Percentiles rank a stretch among this genome's conserved stretches.
phyloP scores from a whole-genome alignment of 2,113 vertebrate genomes.

The Atractosteus spatula region DNA sequence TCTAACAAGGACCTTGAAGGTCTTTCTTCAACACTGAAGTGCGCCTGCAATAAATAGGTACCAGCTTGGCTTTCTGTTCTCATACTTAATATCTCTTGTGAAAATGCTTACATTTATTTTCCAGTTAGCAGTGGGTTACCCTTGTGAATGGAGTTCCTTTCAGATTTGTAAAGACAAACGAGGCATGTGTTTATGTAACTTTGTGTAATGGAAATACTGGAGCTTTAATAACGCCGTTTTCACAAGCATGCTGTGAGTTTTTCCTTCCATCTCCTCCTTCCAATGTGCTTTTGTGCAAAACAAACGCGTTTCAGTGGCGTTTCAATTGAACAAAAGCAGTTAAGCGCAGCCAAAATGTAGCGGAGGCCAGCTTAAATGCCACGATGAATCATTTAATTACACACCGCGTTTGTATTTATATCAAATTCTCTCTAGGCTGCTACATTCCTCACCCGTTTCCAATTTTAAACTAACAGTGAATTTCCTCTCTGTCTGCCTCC shows the following conservation, averaged over 20 bases:
- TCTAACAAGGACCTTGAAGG: neutral
- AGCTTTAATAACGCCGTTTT: neutral
- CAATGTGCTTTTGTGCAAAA: conserved; percentile 4
- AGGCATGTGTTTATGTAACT: too few species aligned
- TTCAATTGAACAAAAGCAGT: conserved; percentile 7
- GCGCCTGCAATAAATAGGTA: neutral
- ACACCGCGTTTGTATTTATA: neutral
- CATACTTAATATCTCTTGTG: neutral
- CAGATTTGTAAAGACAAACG: too few species aligned
- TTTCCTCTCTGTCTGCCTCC: neutral
- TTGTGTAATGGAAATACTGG: too few species aligned
- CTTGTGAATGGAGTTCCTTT: too few species aligned
- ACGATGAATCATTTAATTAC: neutral
- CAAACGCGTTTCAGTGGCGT: conserved; percentile 1
- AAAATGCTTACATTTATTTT: neutral
- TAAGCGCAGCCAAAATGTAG: neutral
- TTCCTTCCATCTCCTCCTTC: neutral
- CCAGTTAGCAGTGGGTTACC: too few species aligned
- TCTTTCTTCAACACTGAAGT: neutral
- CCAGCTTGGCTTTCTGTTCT: conserved; percentile 9
- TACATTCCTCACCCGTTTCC: conserved; percentile 1
- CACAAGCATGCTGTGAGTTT: neutral
- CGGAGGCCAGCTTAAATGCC: neutral
- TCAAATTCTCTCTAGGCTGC: conserved; percentile 5
- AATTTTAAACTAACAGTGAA: neutral